These are phyloP conservation scores for Cygnus buccinator DNA, from an alignment of 2,113 vertebrate species.

Conservation along the genomic window DNA sequence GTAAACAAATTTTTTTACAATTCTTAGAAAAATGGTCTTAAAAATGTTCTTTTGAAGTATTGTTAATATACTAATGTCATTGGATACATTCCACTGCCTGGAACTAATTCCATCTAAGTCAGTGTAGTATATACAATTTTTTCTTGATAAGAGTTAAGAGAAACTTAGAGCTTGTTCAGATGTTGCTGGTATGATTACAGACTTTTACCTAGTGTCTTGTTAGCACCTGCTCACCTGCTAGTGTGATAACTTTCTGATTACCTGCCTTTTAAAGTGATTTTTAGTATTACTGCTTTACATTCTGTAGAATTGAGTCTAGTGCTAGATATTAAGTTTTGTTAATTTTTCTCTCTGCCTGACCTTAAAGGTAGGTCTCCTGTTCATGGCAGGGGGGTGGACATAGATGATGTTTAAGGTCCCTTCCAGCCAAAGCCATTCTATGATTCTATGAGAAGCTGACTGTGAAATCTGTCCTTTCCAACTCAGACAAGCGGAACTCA, in stretches of 20 bases:
- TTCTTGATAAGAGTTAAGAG: background rate
- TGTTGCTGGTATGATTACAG: background rate
- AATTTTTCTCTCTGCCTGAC: background rate
- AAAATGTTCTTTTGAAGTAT: background rate
- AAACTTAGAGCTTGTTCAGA: background rate
- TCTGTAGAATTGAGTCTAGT: background rate
- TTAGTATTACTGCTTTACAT: background rate
- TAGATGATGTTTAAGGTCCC: too few species aligned
- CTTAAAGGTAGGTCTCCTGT: background rate
- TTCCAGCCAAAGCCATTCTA: too few species aligned
- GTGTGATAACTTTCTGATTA: background rate
- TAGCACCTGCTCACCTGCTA: background rate
- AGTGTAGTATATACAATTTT: background rate
- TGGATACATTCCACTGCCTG: background rate
- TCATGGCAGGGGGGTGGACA: too few species aligned
- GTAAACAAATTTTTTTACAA: background rate
- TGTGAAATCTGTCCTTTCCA: background rate
- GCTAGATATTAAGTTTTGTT: background rate
- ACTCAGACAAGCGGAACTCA: background rate
- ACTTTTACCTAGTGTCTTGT: background rate
- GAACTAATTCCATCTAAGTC: background rate
- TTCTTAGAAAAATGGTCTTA: background rate
- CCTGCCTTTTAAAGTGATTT: background rate
- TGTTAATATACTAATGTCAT: background rate
- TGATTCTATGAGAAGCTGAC: too few species aligned